These are phyloP conservation scores for Acronicta leporina DNA, from an alignment of 2,888 invertebrate species.

Conservation along the genomic window DNA sequence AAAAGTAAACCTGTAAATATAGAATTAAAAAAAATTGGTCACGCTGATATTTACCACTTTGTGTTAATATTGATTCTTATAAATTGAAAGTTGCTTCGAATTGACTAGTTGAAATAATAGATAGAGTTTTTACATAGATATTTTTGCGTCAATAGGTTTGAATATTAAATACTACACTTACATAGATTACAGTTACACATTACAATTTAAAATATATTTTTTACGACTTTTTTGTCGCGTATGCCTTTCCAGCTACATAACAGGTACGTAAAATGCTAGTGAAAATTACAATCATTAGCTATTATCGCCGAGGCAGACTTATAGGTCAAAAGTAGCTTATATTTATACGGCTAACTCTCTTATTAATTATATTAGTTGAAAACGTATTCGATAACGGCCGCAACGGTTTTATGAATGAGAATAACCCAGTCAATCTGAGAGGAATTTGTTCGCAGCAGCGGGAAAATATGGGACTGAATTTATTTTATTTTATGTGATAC, in stretches of 20 bases:
- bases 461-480: no score
- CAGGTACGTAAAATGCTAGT: constrained; percentile 44
- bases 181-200: constrained; percentile 5
- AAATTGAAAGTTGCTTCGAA: constrained; percentile 17
- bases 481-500: no score
- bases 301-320: background rate
- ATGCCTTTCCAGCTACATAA: constrained; percentile 36
- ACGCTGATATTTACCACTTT: constrained; percentile 23
- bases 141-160: constrained; percentile 5
- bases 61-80: constrained; percentile 29
- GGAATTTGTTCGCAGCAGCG: no score
- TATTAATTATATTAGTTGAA: background rate
- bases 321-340: constrained; percentile 5
- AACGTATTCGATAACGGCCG: background rate
- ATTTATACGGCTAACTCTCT: background rate
- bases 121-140: constrained; percentile 11
- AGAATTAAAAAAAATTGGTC: background rate
- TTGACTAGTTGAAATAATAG: constrained; percentile 19
- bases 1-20: background rate
- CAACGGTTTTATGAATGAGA: no score
- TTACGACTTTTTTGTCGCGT: constrained; percentile 21
- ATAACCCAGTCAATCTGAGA: no score
- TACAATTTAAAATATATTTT: constrained; percentile 17
- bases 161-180: background rate
- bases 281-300: constrained; percentile 6